These are phyloP conservation scores for Listrodromus nycthemerus DNA, from an alignment of 2,888 invertebrate genomes.

Conservation along the genomic window DNA sequence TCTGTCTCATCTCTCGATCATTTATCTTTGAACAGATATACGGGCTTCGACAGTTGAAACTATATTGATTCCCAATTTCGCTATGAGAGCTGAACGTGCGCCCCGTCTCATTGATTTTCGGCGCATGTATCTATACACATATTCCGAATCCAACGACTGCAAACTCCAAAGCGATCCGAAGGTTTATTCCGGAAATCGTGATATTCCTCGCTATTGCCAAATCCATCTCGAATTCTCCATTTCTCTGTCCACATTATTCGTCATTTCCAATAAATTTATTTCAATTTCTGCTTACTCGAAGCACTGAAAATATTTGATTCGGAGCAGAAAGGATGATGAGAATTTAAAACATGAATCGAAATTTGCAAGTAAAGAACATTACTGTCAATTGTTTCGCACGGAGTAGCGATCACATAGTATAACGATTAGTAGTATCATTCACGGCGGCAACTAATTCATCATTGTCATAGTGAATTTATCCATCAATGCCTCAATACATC, in stretches of 20 bases:
- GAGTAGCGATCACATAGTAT: too few species aligned
- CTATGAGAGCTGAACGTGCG: constrained; percentile 15
- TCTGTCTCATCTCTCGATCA: background rate
- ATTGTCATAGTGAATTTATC: too few species aligned
- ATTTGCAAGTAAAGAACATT: too few species aligned
- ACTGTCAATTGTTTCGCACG: too few species aligned
- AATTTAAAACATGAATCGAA: too few species aligned
- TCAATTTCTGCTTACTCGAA: background rate
- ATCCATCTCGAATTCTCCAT: constrained; percentile 7
- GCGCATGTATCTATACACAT: background rate
- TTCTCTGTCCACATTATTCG: background rate
- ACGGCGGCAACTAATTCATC: too few species aligned
- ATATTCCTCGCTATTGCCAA: constrained; percentile 29
- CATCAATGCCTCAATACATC: too few species aligned
- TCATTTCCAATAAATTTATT: constrained; percentile 3
- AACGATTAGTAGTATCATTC: too few species aligned
- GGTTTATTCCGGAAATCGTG: constrained; percentile 47
- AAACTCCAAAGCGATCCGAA: constrained; percentile 34
- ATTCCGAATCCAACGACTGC: background rate
- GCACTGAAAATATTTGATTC: too few species aligned
- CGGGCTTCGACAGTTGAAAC: constrained; percentile 6
- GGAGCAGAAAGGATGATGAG: too few species aligned
- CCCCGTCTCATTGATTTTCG: constrained; percentile 60
- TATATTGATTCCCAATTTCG: constrained; percentile 47
- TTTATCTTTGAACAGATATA: constrained; percentile 13